Evolutionary conservation across 1,140 invertebrate genomes (phyloP).

Genomic region (Atta texana): DNA sequence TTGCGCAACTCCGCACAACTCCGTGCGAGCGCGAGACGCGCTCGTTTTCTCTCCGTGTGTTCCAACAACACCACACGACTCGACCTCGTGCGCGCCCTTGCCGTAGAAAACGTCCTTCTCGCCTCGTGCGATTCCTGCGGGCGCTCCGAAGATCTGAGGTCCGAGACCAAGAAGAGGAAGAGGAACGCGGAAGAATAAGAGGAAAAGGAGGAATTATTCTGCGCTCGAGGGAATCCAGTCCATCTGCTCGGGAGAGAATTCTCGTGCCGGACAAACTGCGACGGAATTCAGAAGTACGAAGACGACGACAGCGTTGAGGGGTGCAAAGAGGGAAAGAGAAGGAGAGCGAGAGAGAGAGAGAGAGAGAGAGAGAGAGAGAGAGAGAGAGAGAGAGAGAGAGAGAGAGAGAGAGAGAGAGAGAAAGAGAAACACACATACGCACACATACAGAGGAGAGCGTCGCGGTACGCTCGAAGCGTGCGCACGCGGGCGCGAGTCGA

Average conservation of each 20-base stretch:
- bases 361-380: neutral
- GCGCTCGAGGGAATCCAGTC: neutral
- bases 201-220: neutral
- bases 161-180: neutral
- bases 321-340: no score
- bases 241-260: neutral
- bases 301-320: no score
- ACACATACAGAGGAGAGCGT: constrained; percentile 28
- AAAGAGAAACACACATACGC: neutral
- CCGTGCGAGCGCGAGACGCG: constrained; percentile 61
- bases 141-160: neutral
- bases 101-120: constrained; percentile 8
- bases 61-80: constrained; percentile 30
- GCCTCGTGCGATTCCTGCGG: neutral
- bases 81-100: constrained; percentile 31
- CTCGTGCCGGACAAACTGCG: constrained; percentile 25
- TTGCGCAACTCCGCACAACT: constrained; percentile 71
- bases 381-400: neutral
- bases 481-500: constrained; percentile 74
- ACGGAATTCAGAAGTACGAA: constrained; percentile 18
- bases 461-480: constrained; percentile 73
- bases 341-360: neutral
- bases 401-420: neutral
- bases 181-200: neutral
- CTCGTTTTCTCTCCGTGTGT: constrained; percentile 69